These are phyloP conservation scores for Falco columbarius DNA, from an alignment of 2,797 vertebrate species.

Conservation along the genomic window DNA sequence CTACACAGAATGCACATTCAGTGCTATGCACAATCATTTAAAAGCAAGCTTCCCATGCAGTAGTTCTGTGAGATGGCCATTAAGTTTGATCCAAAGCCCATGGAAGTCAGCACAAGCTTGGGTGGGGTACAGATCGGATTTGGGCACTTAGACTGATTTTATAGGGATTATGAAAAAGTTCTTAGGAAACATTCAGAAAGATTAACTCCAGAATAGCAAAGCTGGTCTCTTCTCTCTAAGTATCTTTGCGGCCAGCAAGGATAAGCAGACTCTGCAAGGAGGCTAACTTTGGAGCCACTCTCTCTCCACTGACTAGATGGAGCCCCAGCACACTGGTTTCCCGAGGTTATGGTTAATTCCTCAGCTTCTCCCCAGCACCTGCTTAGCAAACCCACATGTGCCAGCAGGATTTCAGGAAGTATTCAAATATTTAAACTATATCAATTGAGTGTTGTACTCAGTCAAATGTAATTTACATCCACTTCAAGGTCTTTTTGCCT, in stretches of 20 bases:
- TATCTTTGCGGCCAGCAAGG: background rate
- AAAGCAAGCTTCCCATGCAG: background rate
- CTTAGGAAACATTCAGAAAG: background rate
- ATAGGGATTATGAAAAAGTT: background rate
- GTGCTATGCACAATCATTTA: background rate
- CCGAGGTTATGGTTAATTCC: background rate
- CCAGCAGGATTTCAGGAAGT: background rate
- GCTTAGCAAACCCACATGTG: background rate
- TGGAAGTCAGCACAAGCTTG: background rate
- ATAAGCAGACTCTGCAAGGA: background rate
- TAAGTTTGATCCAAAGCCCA: background rate
- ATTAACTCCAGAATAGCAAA: background rate
- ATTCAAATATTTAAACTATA: background rate
- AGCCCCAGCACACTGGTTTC: background rate
- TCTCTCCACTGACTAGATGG: background rate
- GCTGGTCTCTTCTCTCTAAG: background rate
- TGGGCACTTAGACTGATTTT: background rate
- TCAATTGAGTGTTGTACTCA: background rate
- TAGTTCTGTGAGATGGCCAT: background rate
- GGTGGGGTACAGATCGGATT: background rate
- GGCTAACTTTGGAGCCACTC: background rate
- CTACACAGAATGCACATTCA: background rate
- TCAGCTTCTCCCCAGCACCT: background rate
- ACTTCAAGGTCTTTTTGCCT: background rate
- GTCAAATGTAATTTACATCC: background rate